Conservation (phyloP, 2,113 vertebrate genomes). For the Montifringilla adamsi region DNA sequence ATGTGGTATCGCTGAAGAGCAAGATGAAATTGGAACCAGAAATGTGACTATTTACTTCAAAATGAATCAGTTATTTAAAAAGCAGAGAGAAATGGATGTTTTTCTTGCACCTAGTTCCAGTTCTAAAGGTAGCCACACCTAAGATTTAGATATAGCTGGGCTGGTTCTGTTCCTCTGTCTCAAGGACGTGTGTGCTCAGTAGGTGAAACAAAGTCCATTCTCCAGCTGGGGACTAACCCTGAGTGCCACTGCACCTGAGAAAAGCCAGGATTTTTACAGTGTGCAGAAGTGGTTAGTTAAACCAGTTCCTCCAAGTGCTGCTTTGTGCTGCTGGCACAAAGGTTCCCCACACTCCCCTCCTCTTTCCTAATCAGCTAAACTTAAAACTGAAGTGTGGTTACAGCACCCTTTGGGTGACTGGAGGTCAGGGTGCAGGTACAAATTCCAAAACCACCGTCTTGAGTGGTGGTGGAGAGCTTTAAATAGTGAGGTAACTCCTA, state of each 20-base stretch:
- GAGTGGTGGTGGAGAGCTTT: not conserved
- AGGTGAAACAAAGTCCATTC: slow-evolving; percentile 4
- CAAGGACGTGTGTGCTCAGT: not conserved
- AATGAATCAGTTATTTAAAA: not conserved
- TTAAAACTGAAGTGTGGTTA: not conserved
- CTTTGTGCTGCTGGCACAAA: not conserved
- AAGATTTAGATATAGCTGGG: not conserved
- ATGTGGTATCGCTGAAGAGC: rapidly evolving
- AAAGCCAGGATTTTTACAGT: not conserved
- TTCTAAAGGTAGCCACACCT: not conserved
- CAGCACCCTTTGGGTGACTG: rapidly evolving
- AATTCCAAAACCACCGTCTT: rapidly evolving
- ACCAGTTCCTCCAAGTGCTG: not conserved
- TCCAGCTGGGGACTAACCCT: not conserved
- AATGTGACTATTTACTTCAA: not conserved
- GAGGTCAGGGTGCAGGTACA: not conserved
- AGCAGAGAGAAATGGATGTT: not conserved
- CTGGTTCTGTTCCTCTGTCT: not conserved
- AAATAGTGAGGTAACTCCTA: not conserved
- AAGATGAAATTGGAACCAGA: not conserved
- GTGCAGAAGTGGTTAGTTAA: not conserved
- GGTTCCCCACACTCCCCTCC: not conserved
- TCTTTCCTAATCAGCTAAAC: not conserved
- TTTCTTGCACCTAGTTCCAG: not conserved
- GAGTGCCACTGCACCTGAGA: not conserved